Percentiles rank a stretch among this genome's conserved stretches.
These are phyloP conservation scores for Dysmachus trigonus DNA, from an alignment of 2,888 invertebrate genomes.

Conservation along the genomic window DNA sequence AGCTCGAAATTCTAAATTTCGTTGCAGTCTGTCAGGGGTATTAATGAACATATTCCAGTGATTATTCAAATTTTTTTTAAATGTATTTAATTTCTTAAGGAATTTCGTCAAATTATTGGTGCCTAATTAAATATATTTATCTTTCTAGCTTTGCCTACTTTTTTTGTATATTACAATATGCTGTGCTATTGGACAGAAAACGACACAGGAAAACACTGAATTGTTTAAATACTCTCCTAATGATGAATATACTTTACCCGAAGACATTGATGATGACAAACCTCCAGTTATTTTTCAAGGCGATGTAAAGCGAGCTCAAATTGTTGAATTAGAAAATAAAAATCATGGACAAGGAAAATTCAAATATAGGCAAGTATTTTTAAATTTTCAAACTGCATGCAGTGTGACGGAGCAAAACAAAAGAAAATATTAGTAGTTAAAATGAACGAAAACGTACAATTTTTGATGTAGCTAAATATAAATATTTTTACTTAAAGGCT, in stretches of 20 bases:
- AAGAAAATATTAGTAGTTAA: too few relatives aligned
- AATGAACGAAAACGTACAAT: too few relatives aligned
- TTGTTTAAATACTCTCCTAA: conserved; percentile 61
- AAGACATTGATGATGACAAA: conserved; percentile 61
- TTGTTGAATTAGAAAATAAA: conserved; percentile 58
- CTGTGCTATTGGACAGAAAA: neutral
- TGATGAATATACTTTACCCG: conserved; percentile 61
- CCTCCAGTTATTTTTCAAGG: conserved; percentile 60
- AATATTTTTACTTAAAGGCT: conserved; percentile 53
- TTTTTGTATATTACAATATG: neutral
- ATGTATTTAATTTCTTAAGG: too few relatives aligned
- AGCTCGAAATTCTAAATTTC: too few relatives aligned
- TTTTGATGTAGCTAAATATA: too few relatives aligned
- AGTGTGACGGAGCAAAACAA: too few relatives aligned
- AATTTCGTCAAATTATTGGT: too few relatives aligned
- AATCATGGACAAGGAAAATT: conserved; percentile 61
- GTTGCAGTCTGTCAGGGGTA: too few relatives aligned
- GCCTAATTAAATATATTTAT: neutral
- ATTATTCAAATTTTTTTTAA: too few relatives aligned
- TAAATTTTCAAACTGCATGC: conserved; percentile 12
- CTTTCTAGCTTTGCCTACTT: neutral
- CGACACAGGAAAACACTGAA: conserved; percentile 45
- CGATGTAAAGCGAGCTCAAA: conserved; percentile 61
- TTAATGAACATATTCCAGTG: too few relatives aligned
- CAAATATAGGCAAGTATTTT: conserved; percentile 54